Evolutionary conservation across 2,888 invertebrate genomes (phyloP), one percentile per base, ranked within the genome.

Genomic region (Meteorus colon): DNA sequence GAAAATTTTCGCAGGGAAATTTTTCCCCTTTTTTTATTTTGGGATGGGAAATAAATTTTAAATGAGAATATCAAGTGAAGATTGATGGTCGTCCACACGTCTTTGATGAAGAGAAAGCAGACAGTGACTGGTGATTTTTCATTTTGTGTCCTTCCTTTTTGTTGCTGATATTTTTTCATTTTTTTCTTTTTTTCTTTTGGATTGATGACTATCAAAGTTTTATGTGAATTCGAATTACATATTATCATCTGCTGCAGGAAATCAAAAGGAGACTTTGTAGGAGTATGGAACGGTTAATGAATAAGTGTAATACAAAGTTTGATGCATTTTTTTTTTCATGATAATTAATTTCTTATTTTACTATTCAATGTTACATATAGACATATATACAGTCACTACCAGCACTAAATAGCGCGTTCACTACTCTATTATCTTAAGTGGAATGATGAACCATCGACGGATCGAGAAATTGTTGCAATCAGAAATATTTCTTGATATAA

Each of bases 301-400:
- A 63, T 45, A 65, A 72, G n/a, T 19, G 63, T 63, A 72, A 19
- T 55, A 6, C 37, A 41, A 12, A 27, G 29, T 48, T 63, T 71
- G 60, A 75, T 75, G 78, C 74, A 75, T 75, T 77, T 82, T 77
- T 82, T 77, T 41, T 55, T 55, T 19, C 55, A 55, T 79, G 78
- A 80, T 76, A 70, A 83, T 80, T 77, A 77, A 77, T 77, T 63
- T 77, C 29, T 62, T 77, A 84, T 84, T 80, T 80, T 81, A 82
- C 82, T 84, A 85, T 67, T 86, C 84, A 88, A 88, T 88, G 86
- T 88, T 88, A 88, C 89, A 89, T 88, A 88, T 88, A 84, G 86
- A 88, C 88, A 88, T 88, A 88, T 88, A 88, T 88, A 88, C 88
- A 88, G 86, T 87, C 87, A 88, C 87, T 85, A 84, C 84, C 85